Base-by-base conservation (phyloP, 1,140 invertebrate species). In the Cotesia vestalis region DNA sequence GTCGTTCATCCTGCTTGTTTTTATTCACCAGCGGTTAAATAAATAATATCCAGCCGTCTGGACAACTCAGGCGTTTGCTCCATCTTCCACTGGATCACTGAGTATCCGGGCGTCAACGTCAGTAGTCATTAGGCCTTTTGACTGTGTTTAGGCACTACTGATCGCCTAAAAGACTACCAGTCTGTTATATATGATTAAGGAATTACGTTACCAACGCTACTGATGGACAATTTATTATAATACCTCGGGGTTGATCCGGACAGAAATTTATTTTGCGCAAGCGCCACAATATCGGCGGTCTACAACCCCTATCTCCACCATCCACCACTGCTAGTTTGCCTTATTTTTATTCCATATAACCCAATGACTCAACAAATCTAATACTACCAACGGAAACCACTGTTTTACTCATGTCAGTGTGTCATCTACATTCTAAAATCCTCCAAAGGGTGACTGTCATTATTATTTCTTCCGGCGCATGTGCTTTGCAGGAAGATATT, bases 271-370 rank as follows among this genome's bases (percentile, higher is more conserved):
- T 36, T 17, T 46, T 53, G 78, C 82, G 81, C 82, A 82, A 73
- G 82, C 81, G 81, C 78, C 51, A 73, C 76, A 82, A 84, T 83
- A 82, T 84, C 80, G 79, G 82, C 77, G 79, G 82, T 78, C 79
- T 78, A 40, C 71, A 74, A 75, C 62, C 72, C 66, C 40, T 46
- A 46, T 46, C 3, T 46, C 11, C 6, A 0, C 11, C 40, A 27
- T 46, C 40, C 11, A 46, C 11, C 40, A 46, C 11, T 9, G 3
- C 11, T 46, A 27, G 27, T 27, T 27, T 27, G 27, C 0, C 5
- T 46, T 11, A 6, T 11, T 46, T 46, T 11, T 46, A 11, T 46
- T 11, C 40, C 11, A 46, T 46, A 46, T 46, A 46, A 46, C 40
- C 40, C 40, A 46, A 46, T 46, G 40, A 46, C 40, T 46, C 40